Evolutionary conservation across 1,140 invertebrate species (phyloP).

Genomic region (Drosophila sucinea): DNA sequence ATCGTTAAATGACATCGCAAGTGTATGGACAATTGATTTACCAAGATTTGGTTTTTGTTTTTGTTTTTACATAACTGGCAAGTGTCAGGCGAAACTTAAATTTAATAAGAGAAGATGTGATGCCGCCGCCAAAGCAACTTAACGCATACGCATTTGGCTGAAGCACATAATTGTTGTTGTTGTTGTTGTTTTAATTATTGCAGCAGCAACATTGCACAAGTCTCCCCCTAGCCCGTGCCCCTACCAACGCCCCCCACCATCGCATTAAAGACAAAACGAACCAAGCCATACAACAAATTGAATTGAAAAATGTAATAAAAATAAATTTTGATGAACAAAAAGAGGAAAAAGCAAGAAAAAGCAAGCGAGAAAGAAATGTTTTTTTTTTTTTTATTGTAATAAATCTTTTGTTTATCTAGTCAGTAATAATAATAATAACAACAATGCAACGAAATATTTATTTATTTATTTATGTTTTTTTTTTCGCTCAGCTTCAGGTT

Average conservation of each 20-base stretch:
- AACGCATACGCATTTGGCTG: conserved; percentile 65
- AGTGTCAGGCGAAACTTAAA: conserved; percentile 65
- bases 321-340: conserved; percentile 71
- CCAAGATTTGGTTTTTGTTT: conserved; percentile 19
- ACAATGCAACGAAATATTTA: conserved; percentile 47
- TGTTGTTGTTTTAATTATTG: conserved; percentile 69
- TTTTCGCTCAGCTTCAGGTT: conserved; percentile 45
- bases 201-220: conserved; percentile 66
- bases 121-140: conserved; percentile 9
- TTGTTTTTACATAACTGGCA: conserved; percentile 64
- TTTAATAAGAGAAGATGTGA: conserved; percentile 37
- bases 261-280: conserved; percentile 45
- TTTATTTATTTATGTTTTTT: conserved; percentile 35
- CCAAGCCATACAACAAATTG: conserved; percentile 67
- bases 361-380: conserved; percentile 50
- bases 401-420: conserved; percentile 72
- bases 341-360: conserved; percentile 21
- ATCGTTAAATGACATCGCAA: conserved; percentile 10
- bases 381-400: conserved; percentile 64
- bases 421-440: conserved; percentile 11
- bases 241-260: background rate
- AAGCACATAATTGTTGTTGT: conserved; percentile 52
- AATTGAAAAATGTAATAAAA: conserved; percentile 72
- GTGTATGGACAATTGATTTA: conserved; percentile 40
- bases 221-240: background rate